Conservation (phyloP, 2,797 vertebrate species). For the Aldrovandia affinis region DNA sequence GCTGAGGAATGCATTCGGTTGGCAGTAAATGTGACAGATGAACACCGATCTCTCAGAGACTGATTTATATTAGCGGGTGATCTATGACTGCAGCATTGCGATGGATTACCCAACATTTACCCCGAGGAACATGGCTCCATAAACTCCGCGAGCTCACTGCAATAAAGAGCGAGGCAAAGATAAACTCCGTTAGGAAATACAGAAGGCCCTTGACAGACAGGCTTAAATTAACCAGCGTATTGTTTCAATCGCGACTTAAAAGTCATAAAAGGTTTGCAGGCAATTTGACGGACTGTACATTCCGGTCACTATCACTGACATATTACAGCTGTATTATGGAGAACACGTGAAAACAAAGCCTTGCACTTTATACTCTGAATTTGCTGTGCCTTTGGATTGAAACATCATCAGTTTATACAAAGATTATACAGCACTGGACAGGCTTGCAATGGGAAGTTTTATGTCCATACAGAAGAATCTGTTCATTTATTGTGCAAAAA, state of each 20-base stretch:
- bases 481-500: not conserved
- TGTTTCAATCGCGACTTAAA: not conserved
- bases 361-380: not conserved
- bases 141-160: conserved; percentile 21
- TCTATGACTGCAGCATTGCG: conserved; percentile 27
- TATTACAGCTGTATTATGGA: not conserved
- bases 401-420: not conserved
- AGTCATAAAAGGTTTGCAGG: not conserved
- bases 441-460: not conserved
- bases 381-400: not conserved
- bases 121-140: not conserved
- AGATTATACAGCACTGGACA: not conserved
- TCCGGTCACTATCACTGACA: not conserved
- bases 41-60: conserved; percentile 33
- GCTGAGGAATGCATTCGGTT: conserved; percentile 31
- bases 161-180: conserved; percentile 3
- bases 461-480: not conserved
- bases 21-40: conserved; percentile 47
- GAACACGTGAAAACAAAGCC: not conserved
- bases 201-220: not conserved
- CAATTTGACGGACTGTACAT: not conserved
- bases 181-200: not conserved
- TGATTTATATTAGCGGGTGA: conserved; percentile 42
- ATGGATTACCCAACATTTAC: conserved; percentile 28
- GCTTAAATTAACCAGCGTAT: not conserved